A percentile compares a stretch with the other conserved stretches of the same genome.
Conservation (phyloP, 2,113 vertebrate species). For the Pollimyrus isidori region DNA sequence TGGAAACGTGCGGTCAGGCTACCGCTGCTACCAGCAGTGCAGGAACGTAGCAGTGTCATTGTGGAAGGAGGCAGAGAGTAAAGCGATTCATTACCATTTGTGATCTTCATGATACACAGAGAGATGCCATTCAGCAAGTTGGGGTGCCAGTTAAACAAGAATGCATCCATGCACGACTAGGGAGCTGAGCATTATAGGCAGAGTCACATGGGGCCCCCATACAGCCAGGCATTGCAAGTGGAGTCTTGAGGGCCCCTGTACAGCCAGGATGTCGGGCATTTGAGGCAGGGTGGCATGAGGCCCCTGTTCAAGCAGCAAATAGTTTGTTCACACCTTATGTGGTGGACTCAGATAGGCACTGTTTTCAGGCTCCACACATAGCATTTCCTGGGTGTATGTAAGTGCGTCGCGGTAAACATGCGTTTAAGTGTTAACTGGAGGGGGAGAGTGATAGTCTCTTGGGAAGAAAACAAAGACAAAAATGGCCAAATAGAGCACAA, state of each 20-base stretch:
- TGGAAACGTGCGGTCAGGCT: background rate
- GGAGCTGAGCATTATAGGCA: background rate
- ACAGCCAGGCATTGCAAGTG: background rate
- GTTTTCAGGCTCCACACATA: background rate
- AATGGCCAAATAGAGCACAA: background rate
- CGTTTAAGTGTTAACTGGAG: background rate
- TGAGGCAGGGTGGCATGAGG: background rate
- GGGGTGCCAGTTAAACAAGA: background rate
- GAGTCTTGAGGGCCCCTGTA: background rate
- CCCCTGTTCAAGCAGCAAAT: background rate
- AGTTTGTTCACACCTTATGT: background rate
- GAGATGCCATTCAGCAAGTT: background rate
- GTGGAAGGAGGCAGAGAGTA: background rate
- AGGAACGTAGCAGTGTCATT: no score
- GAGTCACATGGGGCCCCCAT: background rate
- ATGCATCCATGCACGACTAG: background rate
- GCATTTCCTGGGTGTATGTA: background rate
- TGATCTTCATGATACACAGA: background rate
- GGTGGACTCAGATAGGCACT: background rate
- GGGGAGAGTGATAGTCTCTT: background rate
- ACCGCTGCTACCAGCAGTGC: background rate
- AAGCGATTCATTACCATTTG: background rate
- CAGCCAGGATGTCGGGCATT: background rate
- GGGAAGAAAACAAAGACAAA: background rate
- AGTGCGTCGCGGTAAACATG: background rate